These are phyloP conservation scores for Drepanosiphum platanoidis DNA, from an alignment of 2,888 invertebrate genomes.

Conservation along the genomic window DNA sequence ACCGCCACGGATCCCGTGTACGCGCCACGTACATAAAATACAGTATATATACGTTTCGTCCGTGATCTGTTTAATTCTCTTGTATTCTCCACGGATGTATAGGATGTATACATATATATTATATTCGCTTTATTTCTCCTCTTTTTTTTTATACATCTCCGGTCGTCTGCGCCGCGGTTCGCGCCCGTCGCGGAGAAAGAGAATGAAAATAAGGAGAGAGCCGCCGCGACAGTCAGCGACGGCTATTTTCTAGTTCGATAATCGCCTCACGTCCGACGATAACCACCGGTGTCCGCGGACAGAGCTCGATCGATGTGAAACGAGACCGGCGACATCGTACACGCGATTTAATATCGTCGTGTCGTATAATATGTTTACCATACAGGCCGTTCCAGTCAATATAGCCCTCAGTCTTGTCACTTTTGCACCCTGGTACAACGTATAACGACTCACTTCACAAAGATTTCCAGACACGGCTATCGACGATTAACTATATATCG, in stretches of 20 bases:
- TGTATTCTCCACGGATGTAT: background rate
- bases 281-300: background rate
- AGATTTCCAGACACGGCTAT: no score
- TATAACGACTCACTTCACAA: no score
- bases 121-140: background rate
- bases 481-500: no score
- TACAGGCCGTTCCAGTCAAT: no score
- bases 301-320: no score
- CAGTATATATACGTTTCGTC: constrained; percentile 11
- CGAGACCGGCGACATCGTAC: no score
- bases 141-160: background rate
- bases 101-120: background rate
- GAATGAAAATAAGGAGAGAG: no score
- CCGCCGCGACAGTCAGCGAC: background rate
- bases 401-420: no score
- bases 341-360: no score
- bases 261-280: constrained; percentile 32
- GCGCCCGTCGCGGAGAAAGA: constrained; percentile 6
- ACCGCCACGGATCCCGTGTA: background rate
- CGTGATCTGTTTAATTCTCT: constrained; percentile 15
- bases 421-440: no score
- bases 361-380: no score
- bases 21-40: background rate
- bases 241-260: constrained; percentile 25
- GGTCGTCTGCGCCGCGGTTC: background rate